phyloP scores from a whole-genome alignment of 2,113 vertebrate genomes.

The Pagrus major region DNA sequence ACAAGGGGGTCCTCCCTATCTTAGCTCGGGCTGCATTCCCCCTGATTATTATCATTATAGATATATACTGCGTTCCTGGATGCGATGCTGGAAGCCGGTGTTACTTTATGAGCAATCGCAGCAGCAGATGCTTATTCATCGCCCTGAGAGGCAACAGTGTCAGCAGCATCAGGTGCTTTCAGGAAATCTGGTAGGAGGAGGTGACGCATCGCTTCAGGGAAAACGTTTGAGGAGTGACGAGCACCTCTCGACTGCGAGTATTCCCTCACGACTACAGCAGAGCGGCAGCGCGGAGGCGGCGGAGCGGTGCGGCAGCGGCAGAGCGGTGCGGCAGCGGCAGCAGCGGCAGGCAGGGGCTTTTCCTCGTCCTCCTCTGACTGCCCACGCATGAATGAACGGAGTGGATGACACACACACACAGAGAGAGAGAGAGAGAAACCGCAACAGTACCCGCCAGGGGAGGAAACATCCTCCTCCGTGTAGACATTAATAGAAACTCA shows the following conservation, averaged over 20 bases:
- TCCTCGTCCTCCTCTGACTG: constrained; percentile 64
- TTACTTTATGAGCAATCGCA: constrained; percentile 28
- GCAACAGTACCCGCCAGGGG: constrained; percentile 30
- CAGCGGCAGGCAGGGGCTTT: constrained; percentile 79
- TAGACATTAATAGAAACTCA: constrained; percentile 45
- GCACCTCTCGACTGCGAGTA: constrained; percentile 72
- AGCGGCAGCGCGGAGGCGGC: constrained; percentile 19
- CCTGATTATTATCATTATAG: no score
- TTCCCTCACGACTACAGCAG: constrained; percentile 79
- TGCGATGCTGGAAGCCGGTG: constrained; percentile 1
- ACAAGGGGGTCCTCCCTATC: neutral
- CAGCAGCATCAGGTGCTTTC: constrained; percentile 73
- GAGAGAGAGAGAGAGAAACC: constrained; percentile 12
- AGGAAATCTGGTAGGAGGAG: constrained; percentile 60
- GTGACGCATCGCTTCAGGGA: constrained; percentile 76
- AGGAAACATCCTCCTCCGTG: constrained; percentile 27
- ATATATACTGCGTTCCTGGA: neutral
- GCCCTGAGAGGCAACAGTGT: constrained; percentile 33
- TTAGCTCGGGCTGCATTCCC: neutral
- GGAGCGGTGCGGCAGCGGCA: constrained; percentile 22
- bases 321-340: no score
- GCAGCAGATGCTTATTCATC: constrained; percentile 61
- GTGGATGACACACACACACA: constrained; percentile 49
- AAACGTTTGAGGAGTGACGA: constrained; percentile 65
- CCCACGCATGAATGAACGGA: constrained; percentile 79